Base-by-base conservation (phyloP, 1,140 invertebrate species). In the Belonocnema kinseyi region DNA sequence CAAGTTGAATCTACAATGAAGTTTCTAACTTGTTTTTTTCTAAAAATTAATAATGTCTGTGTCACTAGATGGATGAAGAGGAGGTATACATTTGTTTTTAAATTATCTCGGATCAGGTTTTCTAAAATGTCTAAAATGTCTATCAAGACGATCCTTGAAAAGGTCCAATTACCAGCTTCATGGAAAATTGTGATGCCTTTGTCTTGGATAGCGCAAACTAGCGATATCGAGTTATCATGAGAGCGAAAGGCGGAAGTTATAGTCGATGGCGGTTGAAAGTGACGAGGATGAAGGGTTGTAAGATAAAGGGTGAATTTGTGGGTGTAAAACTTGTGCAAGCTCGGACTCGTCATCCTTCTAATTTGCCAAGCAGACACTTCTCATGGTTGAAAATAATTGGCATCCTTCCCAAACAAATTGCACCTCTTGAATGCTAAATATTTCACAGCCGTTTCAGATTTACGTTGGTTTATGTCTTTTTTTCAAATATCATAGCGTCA, bases 91-190 rank as follows among this genome's bases (percentile, higher is more conserved):
- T 33, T 19, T 72, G 14, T 19, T 72, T 26, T 33, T 21, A 50
- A 72, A 72, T 51, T 5, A 17, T 33, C 13, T 51, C 5, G 71
- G 71, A 72, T 72, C 71, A 52, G 50, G 71, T 72, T 72, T 50
- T 10, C 10, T 46, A 46, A 46, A 46, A 46, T 72, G 71, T 10
- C 10, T 46, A 46, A 46, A 46, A 46, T 46, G 40, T 72, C 71
- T 51, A 52, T 72, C 71, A 72, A 17, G 21, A 6, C 19, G 71
- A 72, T 72, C 71, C 33, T 51, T 40, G 61, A n/a, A 61, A 75
- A 51, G 73, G 56, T 75, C 54, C 73, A 75, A 75, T 75, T 75
- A 75, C 73, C 52, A 40, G 58, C 73, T 51, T 75, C 50, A 54
- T 40, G 73, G 54, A 75, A 75, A 75, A 40, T 75, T 75, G 52